Evolutionary conservation across 1,140 invertebrate genomes (phyloP).

Genomic region (Bombus consobrinus): DNA sequence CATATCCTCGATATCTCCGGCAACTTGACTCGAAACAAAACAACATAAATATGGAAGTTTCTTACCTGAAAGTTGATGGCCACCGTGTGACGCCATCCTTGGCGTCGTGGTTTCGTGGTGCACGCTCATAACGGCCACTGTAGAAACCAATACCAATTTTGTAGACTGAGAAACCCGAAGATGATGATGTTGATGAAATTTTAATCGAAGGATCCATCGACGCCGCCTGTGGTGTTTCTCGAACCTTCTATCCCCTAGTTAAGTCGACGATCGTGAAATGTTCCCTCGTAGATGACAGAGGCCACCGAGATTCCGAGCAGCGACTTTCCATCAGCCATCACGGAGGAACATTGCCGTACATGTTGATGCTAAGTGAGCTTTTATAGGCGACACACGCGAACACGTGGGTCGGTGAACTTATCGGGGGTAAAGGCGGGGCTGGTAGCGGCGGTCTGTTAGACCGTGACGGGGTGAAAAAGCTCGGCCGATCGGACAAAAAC

Average conservation of each 20-base stretch:
- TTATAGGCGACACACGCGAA: conserved; percentile 69
- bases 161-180: not conserved
- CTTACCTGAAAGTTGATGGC: conserved; percentile 2
- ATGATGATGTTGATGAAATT: not conserved
- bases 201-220: not conserved
- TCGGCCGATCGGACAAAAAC: conserved; percentile 21
- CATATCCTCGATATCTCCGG: not conserved
- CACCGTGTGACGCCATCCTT: not conserved
- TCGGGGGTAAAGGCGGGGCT: conserved; percentile 68
- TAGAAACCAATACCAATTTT: not conserved
- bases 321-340: conserved; percentile 68
- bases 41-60: not conserved
- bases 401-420: conserved; percentile 76
- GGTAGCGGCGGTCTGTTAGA: conserved; percentile 51
- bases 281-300: not conserved
- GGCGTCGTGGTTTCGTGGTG: too few relatives aligned
- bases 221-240: not conserved
- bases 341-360: conserved; percentile 72
- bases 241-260: not conserved
- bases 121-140: too few relatives aligned
- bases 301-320: conserved; percentile 28
- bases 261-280: not conserved
- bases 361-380: conserved; percentile 74
- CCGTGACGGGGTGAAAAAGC: conserved; percentile 55
- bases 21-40: conserved; percentile 9